Base-by-base conservation (phyloP, 2,888 invertebrate genomes). In the Acanthosepion esculentum region DNA sequence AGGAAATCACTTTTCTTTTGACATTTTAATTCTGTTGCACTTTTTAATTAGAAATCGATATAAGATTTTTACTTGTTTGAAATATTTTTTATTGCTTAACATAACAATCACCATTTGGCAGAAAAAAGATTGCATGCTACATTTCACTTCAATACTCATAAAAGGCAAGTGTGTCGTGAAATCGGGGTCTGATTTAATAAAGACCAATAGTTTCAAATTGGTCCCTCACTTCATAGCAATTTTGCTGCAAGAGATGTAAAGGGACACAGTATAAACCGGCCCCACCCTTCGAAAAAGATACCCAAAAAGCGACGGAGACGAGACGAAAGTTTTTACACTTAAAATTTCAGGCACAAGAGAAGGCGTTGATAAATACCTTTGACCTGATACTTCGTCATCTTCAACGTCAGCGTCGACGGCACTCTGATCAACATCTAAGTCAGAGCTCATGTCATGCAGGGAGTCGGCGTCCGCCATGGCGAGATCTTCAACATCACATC, bases 391-490 rank as follows among this genome's bases (percentile, higher is more conserved):
- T 95, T 96, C 97, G 94, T 97, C 97, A 94, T 97, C 97, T 95
- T 97, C 97, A 29, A 96, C 96, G 95, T 97, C 97, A 26, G 96
- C 97, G 94, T 97, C 97, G 48, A 96, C 96, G 64, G 97, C 97
- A 95, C 96, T 97, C 93, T 96, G 96, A 96, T 97, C 97, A 94
- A 96, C 96, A 94, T 97, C 97, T 95, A 96, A 96, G 96, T 97
- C 97, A 48, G 97, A 97, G 95, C 96, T 97, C 95, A 96, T 96
- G 95, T 97, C 97, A 95, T 97, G 96, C 95, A 97, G 96, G 94
- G 97, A 97, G 96, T 97, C 97, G 93, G 96, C 97, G 96, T 97
- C 97, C 96, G 97, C 97, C 97, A 97, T 97, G 97, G 41, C 50
- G 78, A 91, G 94, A 50, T 59, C 50, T 94, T 94, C 48, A n/a